These are phyloP conservation scores for Picus viridis DNA, from an alignment of 2,797 vertebrate species.

Conservation along the genomic window DNA sequence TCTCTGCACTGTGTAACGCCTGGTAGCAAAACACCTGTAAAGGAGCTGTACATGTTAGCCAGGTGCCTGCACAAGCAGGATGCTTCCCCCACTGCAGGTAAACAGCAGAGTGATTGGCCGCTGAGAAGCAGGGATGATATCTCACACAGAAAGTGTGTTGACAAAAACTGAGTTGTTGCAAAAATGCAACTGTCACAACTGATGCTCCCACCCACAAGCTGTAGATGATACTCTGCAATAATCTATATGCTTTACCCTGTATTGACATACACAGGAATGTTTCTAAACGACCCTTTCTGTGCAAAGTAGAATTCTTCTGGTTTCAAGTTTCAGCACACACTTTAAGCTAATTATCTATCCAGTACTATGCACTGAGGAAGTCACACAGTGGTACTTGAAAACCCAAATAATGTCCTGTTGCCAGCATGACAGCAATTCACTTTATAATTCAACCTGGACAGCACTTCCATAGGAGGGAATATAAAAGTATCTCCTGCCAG, in stretches of 20 bases:
- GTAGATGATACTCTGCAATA: neutral
- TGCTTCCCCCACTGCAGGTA: too few relatives aligned
- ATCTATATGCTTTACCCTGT: neutral
- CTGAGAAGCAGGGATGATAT: neutral
- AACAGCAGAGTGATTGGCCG: neutral
- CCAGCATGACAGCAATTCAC: conserved; percentile 1
- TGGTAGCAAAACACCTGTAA: neutral
- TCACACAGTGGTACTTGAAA: neutral
- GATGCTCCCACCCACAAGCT: neutral
- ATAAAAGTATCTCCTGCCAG: conserved; percentile 25
- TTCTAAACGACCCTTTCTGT: neutral
- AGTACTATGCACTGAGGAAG: neutral
- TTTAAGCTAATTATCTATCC: neutral
- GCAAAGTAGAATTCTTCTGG: neutral
- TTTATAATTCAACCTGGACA: conserved; percentile 49
- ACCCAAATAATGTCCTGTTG: neutral
- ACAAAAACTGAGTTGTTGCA: neutral
- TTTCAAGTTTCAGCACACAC: neutral
- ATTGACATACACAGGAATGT: neutral
- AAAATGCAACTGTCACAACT: neutral
- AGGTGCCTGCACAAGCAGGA: neutral
- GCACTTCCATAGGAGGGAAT: conserved; percentile 13
- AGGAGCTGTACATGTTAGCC: neutral
- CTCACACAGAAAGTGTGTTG: neutral
- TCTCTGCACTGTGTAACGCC: neutral